Percentiles rank a stretch among this genome's conserved stretches.
Evolutionary conservation across 2,797 vertebrate genomes (phyloP).

Genomic region (Mastacembelus armatus): DNA sequence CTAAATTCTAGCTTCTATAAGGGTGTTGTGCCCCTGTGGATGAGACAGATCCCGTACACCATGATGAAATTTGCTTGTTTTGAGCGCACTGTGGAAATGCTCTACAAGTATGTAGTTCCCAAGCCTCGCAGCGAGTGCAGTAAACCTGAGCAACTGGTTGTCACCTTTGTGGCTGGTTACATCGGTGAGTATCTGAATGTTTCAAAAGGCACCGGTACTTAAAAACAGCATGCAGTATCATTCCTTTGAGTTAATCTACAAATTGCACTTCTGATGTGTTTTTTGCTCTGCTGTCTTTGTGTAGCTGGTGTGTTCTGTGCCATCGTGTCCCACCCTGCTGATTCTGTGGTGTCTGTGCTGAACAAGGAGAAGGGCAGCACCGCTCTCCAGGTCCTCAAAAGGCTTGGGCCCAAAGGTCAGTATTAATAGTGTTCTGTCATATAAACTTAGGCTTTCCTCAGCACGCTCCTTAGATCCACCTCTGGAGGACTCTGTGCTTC

Average conservation of each 20-base stretch:
- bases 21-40: constrained; percentile 96
- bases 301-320: constrained; percentile 98
- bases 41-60: constrained; percentile 99
- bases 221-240: too few relatives aligned
- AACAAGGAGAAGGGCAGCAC: constrained; percentile 98
- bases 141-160: constrained; percentile 93
- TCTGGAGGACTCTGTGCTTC: not conserved
- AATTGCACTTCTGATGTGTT: not conserved
- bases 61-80: constrained; percentile 99
- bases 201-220: not conserved
- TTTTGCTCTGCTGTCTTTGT: constrained; percentile 32
- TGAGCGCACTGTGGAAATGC: constrained; percentile 95
- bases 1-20: constrained; percentile 92
- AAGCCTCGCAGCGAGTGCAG: constrained; percentile 95
- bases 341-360: constrained; percentile 98
- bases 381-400: constrained; percentile 90
- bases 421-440: not conserved
- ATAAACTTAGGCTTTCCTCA: not conserved
- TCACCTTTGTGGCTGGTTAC: constrained; percentile 97
- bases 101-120: constrained; percentile 95
- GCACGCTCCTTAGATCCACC: constrained; percentile 88
- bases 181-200: constrained; percentile 87
- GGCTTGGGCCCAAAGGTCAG: constrained; percentile 92
- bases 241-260: too few relatives aligned
- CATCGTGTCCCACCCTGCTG: constrained; percentile 97